phyloP scores from a whole-genome alignment of 2,113 vertebrate species.

The Microcebus tavaratra region DNA sequence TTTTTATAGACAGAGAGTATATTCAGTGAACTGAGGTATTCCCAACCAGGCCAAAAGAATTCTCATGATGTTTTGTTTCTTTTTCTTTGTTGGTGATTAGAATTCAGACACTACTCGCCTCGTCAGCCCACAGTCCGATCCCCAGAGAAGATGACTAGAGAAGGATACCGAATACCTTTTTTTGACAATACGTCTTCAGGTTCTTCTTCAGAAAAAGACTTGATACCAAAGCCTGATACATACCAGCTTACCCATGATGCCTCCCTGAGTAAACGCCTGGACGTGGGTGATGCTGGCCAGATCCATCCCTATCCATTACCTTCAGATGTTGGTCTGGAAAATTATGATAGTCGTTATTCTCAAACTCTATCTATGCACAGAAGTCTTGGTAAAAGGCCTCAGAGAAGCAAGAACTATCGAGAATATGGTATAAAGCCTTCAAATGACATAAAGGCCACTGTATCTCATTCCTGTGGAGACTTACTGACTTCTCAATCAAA shows the following conservation, averaged over 20 bases:
- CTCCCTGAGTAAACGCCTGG: constrained; percentile 60
- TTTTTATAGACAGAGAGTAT: background rate
- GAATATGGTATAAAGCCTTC: constrained; percentile 59
- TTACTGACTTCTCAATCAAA: constrained; percentile 61
- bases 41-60: constrained; percentile 18
- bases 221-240: constrained; percentile 49
- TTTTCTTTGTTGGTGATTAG: constrained; percentile 67
- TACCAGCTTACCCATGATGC: constrained; percentile 65
- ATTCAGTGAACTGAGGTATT: background rate
- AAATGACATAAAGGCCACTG: constrained; percentile 59
- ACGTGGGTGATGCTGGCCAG: constrained; percentile 69
- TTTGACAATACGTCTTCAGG: constrained; percentile 71
- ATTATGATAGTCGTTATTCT: constrained; percentile 65
- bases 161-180: constrained; percentile 79
- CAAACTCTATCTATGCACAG: constrained; percentile 64
- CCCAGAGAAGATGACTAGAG: constrained; percentile 75
- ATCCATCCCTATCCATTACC: constrained; percentile 61
- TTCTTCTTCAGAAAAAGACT: constrained; percentile 75
- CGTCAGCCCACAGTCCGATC: constrained; percentile 75
- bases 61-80: constrained; percentile 59
- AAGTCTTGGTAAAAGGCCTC: constrained; percentile 66
- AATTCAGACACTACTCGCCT: constrained; percentile 68
- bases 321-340: constrained; percentile 57
- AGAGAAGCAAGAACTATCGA: constrained; percentile 62
- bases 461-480: constrained; percentile 61